Base-by-base conservation (phyloP, 2,888 invertebrate species). In the Drosophila hamatofila region DNA sequence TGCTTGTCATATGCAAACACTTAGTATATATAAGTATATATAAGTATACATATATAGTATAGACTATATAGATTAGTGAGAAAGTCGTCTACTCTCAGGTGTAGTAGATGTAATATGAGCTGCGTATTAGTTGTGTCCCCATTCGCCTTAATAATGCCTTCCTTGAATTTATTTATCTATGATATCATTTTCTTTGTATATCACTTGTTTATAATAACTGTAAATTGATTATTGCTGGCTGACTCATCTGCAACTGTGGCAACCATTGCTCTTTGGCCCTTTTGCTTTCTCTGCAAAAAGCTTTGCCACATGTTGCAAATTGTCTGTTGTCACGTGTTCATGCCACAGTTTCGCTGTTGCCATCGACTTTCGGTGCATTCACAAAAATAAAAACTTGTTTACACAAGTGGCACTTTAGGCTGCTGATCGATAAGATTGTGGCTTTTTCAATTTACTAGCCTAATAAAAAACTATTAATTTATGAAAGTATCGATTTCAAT, bases 271-370 rank as follows among this genome's bases (percentile, higher is more conserved):
- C 14, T 35, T 8, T 25, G 44, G 44, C 44, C 46, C 58, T 35
- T 37, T 14, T 14, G 14, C 42, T 46, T 41, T 23, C 30, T n/a
- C 11, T 18, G 42, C 39, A 25, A 75, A 78, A 21, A 23, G 18
- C 14, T 16, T 21, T 62, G 72, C 66, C 71, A 67, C 69, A 80
- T 77, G 73, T 79, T 68, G 73, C 65, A 76, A 76, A 44, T 8
- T n/a, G 18, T 14, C n/a, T 33, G 18, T 6, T 12, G 35, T 61
- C 58, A 62, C 71, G 49, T 75, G 62, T n/a, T n/a, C 11, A 7
- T 46, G 25, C n/a, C 41, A 3, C 58, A 55, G 33, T 42, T 23
- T 33, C 27, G 16, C 16, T 16, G 9, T 35, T 62, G 35, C 23
- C 25, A 21, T 39, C 42, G 14, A 42, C 27, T 9, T 30, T 9